These are phyloP conservation scores for Toxostoma redivivum DNA, from an alignment of 2,113 vertebrate species.

Conservation along the genomic window DNA sequence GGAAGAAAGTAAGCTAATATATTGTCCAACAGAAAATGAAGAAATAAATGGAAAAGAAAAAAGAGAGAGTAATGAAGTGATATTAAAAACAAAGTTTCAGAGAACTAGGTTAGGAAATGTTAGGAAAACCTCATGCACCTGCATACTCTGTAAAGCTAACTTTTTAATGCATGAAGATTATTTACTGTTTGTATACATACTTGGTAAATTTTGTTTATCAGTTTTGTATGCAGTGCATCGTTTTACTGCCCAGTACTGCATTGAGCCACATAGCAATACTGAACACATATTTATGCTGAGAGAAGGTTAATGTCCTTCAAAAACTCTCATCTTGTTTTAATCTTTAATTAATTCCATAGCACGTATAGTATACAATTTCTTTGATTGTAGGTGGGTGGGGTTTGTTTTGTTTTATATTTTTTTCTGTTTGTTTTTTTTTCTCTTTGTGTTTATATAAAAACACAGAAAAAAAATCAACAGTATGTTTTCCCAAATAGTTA, in stretches of 20 bases:
- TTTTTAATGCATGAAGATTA: neutral
- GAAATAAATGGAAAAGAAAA: neutral
- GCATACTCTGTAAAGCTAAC: neutral
- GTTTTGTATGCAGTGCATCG: neutral
- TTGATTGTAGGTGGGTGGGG: accelerated
- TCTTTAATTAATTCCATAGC: neutral
- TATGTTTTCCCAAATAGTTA: neutral
- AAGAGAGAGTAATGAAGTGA: accelerated
- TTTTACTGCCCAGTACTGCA: neutral
- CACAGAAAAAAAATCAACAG: neutral
- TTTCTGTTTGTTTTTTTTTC: neutral
- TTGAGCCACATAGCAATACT: neutral
- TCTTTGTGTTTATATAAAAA: neutral
- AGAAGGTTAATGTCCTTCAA: neutral
- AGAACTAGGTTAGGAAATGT: neutral
- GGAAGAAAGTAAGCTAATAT: neutral
- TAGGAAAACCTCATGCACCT: neutral
- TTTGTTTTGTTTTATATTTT: neutral
- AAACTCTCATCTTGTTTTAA: neutral
- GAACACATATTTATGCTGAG: neutral
- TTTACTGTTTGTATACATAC: neutral
- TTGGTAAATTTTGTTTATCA: neutral
- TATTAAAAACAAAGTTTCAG: neutral
- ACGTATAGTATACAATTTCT: neutral
- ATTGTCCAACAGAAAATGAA: neutral